Conservation (phyloP, 2,888 invertebrate species). For the Neocrepidodera transversa region DNA sequence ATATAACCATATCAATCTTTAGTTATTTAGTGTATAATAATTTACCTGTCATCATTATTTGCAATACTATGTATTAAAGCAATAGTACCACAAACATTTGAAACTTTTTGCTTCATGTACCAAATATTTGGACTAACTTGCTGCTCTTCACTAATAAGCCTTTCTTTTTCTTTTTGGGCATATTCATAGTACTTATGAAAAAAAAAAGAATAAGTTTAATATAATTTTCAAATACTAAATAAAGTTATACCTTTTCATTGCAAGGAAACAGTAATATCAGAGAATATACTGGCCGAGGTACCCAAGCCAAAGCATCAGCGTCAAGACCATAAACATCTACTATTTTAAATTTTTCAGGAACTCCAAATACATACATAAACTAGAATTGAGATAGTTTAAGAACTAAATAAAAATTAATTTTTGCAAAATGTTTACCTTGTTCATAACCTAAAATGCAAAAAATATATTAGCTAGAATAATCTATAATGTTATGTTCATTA, state of each 20-base stretch:
- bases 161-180: conserved; percentile 71
- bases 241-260: conserved; percentile 68
- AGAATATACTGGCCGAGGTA: conserved; percentile 86
- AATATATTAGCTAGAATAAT: conserved; percentile 23
- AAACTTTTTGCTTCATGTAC: conserved; percentile 88
- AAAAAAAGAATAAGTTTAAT: conserved; percentile 26
- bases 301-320: conserved; percentile 81
- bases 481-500: conserved; percentile 25
- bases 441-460: conserved; percentile 65
- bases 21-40: not conserved
- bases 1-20: not conserved
- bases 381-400: conserved; percentile 55
- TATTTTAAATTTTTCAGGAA: conserved; percentile 79
- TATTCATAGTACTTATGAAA: conserved; percentile 74
- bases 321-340: conserved; percentile 94
- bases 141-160: conserved; percentile 70
- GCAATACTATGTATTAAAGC: conserved; percentile 93
- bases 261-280: conserved; percentile 89
- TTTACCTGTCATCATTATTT: conserved; percentile 77
- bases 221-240: not conserved
- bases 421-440: conserved; percentile 60
- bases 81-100: conserved; percentile 96
- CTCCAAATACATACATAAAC: conserved; percentile 83
- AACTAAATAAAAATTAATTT: conserved; percentile 6
- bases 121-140: conserved; percentile 73